Evolutionary conservation across 2,888 invertebrate species (phyloP).

Genomic region (Ectropis crepuscularia): DNA sequence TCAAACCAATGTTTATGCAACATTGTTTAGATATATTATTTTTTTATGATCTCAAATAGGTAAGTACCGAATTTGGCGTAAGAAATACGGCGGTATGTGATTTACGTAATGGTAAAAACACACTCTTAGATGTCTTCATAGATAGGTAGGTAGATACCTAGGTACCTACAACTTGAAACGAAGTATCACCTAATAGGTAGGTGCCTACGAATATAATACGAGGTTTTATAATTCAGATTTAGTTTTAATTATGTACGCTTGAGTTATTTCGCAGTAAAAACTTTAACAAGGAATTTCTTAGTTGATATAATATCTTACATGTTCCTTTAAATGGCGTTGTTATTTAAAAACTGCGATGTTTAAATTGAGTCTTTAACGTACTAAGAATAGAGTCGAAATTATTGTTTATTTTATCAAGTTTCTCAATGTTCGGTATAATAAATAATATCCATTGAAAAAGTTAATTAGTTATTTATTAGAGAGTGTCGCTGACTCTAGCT

Average conservation of each 20-base stretch:
- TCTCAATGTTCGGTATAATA: conserved; percentile 5
- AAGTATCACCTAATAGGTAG: neutral
- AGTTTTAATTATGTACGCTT: neutral
- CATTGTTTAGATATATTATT: no score
- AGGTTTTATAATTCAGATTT: no score
- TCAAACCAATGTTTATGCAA: no score
- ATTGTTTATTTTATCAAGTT: neutral
- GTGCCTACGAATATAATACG: no score
- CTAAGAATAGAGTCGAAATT: conserved; percentile 3
- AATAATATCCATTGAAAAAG: conserved; percentile 22
- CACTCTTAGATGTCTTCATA: no score
- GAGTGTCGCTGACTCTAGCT: conserved; percentile 16
- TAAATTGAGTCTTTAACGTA: neutral
- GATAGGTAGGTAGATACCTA: neutral
- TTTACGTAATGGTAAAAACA: no score
- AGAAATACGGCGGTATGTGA: no score
- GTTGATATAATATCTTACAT: conserved; percentile 2
- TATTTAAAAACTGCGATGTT: neutral
- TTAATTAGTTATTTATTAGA: conserved; percentile 25
- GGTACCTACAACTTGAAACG: neutral
- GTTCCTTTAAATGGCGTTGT: neutral
- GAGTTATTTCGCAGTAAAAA: neutral
- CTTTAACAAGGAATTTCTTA: conserved; percentile 8
- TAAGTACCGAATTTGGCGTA: no score
- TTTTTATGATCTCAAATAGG: no score